Base-by-base conservation (phyloP, 2,888 invertebrate species). In the Pyralis farinalis region DNA sequence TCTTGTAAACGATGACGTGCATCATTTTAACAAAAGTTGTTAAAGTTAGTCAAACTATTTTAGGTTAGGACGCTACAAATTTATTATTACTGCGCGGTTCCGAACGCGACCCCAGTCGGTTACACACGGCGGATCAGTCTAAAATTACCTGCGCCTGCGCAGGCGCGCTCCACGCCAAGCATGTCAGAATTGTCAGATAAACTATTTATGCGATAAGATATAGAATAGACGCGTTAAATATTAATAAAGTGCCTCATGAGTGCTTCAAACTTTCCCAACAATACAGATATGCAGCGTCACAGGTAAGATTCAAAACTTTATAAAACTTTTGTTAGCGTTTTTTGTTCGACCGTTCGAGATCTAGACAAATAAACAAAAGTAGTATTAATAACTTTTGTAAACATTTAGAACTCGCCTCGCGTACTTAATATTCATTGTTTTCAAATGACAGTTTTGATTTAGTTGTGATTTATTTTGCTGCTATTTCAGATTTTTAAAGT, bases 71-170 rank as follows among this genome's bases (percentile, higher is more conserved):
- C 39, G 33, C 20, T 21, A 37, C 16, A 16, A n/a, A 28, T 33
- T 28, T 38, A 38, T 38, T 38, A 38, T 38, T 27, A 38, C 33
- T 33, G 27, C 27, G 32, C 53, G 71, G 70, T 73, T 74, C 70
- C 65, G 73, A 80, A 79, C 78, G 71, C 44, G 60, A 50, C 59
- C 39, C 37, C 37, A 37, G 53, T 57, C 66, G 71, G 72, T 77
- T 77, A 71, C 74, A 77, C 65, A 73, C 69, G 65, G 68, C 64
- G 71, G 69, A 72, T 76, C 85, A 84, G 81, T 87, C 87, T 86
- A 87, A 85, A 84, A 85, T 82, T 84, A 87, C 76, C 76, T 78
- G 74, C 71, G 72, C 66, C 55, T 64, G 82, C 82, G 85, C 78
- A 72, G 71, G 71, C 79, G 81, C 83, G 76, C 59, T 63, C 61